Conservation (phyloP, 2,797 vertebrate genomes). For the Tapirus indicus region DNA sequence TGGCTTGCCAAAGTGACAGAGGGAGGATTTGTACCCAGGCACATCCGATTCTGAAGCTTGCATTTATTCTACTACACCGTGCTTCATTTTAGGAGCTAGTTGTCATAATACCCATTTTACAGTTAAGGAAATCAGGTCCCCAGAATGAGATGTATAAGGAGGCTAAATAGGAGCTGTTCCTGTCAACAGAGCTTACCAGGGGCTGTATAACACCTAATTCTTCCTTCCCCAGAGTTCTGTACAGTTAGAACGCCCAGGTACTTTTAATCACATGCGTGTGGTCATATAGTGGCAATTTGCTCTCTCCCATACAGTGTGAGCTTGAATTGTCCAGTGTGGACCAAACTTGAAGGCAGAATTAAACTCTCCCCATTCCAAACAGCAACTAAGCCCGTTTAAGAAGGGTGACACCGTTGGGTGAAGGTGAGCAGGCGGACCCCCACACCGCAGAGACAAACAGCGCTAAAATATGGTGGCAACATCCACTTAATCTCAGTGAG, state of each 20-base stretch:
- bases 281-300: neutral
- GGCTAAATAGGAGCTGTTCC: neutral
- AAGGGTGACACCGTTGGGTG: neutral
- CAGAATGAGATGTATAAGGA: neutral
- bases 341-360: constrained; percentile 16
- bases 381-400: neutral
- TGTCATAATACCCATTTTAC: neutral
- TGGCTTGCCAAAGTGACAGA: neutral
- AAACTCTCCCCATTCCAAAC: neutral
- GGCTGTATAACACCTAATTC: neutral
- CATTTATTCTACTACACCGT: neutral
- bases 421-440: neutral
- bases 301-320: neutral
- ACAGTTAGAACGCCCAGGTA: neutral
- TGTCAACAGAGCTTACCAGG: neutral
- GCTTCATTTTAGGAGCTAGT: neutral
- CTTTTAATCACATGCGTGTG: neutral
- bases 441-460: neutral
- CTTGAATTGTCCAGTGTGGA: neutral
- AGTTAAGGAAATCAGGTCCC: neutral
- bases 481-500: neutral
- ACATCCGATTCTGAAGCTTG: neutral
- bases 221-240: neutral
- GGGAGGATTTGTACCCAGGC: neutral
- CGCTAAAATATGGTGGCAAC: neutral